These are phyloP conservation scores for Oreortyx pictus DNA, from an alignment of 2,797 vertebrate genomes.

Conservation along the genomic window DNA sequence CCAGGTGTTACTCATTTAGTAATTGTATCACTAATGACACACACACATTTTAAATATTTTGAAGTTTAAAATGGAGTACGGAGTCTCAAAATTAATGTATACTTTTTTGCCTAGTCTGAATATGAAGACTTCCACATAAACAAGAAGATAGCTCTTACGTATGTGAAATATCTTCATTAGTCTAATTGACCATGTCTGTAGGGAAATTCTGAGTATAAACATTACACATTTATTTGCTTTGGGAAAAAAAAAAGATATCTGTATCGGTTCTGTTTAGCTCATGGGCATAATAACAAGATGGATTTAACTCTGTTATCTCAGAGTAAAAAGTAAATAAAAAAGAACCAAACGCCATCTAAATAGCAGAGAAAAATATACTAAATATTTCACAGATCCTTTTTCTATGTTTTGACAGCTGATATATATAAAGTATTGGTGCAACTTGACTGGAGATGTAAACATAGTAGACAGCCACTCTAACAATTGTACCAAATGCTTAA, in stretches of 20 bases:
- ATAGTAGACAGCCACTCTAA: not conserved
- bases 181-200: not conserved
- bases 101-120: not conserved
- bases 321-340: not conserved
- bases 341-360: not conserved
- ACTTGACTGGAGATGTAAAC: not conserved
- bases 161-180: not conserved
- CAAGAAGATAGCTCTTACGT: not conserved
- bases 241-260: not conserved
- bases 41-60: not conserved
- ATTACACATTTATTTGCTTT: not conserved
- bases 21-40: not conserved
- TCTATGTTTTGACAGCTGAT: conserved; percentile 14
- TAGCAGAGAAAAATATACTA: not conserved
- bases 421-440: not conserved
- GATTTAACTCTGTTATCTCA: not conserved
- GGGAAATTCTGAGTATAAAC: not conserved
- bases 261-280: not conserved
- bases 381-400: conserved; percentile 3
- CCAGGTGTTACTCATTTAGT: not conserved
- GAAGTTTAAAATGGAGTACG: not conserved
- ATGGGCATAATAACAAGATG: not conserved
- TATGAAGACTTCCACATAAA: not conserved
- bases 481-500: not conserved
- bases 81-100: not conserved